These are phyloP conservation scores for Adineta ricciae DNA, from an alignment of 2,888 invertebrate species.

Conservation along the genomic window DNA sequence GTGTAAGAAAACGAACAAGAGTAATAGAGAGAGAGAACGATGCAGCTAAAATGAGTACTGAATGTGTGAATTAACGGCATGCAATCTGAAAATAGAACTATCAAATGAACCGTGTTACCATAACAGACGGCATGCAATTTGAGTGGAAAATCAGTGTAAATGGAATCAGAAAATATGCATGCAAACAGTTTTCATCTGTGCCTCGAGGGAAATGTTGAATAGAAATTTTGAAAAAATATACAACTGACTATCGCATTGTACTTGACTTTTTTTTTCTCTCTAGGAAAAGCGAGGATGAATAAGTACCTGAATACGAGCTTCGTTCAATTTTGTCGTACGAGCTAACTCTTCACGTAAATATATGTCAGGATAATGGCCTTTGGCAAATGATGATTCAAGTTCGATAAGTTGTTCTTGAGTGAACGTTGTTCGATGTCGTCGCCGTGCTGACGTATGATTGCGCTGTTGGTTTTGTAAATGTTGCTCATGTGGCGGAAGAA, in stretches of 20 bases:
- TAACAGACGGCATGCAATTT: slow-evolving; percentile 33
- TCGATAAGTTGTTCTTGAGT: slow-evolving; percentile 98
- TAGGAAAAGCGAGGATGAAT: neutral
- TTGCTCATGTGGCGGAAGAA: neutral
- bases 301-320: slow-evolving; percentile 95
- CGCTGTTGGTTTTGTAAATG: neutral
- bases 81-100: neutral
- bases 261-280: neutral
- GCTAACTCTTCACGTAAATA: slow-evolving; percentile 98
- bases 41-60: neutral
- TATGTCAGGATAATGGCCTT: slow-evolving; percentile 98
- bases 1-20: neutral
- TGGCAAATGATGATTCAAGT: slow-evolving; percentile 94
- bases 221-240: slow-evolving; percentile 35
- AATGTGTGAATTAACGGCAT: neutral
- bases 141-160: slow-evolving; percentile 11
- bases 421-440: slow-evolving; percentile 93
- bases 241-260: neutral
- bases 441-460: slow-evolving; percentile 66
- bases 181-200: neutral
- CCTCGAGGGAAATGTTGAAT: neutral
- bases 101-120: slow-evolving; percentile 11
- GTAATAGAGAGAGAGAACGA: neutral
- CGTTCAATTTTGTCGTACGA: slow-evolving; percentile 93
- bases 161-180: neutral